Evolutionary conservation across 1,140 invertebrate species (phyloP).

Genomic region (Ylistrum balloti): DNA sequence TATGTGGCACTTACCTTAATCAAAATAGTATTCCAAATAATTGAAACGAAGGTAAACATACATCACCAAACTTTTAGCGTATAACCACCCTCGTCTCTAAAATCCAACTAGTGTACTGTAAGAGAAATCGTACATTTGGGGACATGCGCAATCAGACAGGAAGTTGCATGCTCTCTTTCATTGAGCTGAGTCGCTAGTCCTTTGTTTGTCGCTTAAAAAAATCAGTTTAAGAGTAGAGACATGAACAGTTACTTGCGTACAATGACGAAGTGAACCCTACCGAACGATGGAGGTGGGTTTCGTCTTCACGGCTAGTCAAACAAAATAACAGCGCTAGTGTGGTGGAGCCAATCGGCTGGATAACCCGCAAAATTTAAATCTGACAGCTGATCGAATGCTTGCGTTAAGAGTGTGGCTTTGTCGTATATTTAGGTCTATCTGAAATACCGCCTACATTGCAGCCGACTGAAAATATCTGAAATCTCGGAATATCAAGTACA

Average conservation of each 20-base stretch:
- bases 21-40: conserved; percentile 30
- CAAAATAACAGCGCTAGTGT: background rate
- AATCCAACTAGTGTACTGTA: conserved; percentile 24
- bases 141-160: conserved; percentile 31
- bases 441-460: too few species aligned
- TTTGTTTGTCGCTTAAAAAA: background rate
- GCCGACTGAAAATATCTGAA: too few species aligned
- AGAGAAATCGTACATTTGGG: conserved; percentile 27
- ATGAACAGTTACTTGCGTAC: conserved; percentile 26
- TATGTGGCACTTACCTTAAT: background rate
- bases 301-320: background rate
- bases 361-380: conserved; percentile 20
- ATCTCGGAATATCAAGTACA: too few species aligned
- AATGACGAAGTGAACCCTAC: background rate
- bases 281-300: background rate
- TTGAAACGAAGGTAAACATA: background rate
- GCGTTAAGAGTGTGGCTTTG: background rate
- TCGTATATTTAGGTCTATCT: background rate
- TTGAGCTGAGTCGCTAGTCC: conserved; percentile 20
- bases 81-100: conserved; percentile 13
- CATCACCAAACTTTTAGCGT: conserved; percentile 24
- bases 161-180: conserved; percentile 37
- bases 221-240: background rate
- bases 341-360: background rate
- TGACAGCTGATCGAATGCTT: background rate